Base-by-base conservation (phyloP, 2,888 invertebrate genomes). In the Cantharis rufa region DNA sequence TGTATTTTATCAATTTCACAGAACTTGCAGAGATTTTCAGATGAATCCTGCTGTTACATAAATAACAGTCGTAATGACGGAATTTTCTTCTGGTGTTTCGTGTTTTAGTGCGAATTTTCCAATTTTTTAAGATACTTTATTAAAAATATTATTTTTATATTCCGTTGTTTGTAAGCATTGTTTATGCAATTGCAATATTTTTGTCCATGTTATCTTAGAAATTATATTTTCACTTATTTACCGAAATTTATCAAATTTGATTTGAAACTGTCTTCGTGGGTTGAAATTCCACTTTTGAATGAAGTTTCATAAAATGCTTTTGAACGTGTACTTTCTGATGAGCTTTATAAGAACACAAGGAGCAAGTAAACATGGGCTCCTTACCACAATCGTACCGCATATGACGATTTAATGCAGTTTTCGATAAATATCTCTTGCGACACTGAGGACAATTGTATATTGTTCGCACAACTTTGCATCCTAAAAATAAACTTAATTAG, bases 361-460 rank as follows among this genome's bases (percentile, higher is more conserved):
- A 77, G 62, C 83, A 83, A n/a, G 62, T 79, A 81, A 72, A 84
- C 81, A 78, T 84, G 81, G 81, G 85, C 80, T 80, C 80, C 75
- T 81, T 80, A n/a, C 82, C 82, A 74, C 83, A 83, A 66, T 82
- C 80, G 64, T 80, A 81, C 88, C 89, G 72, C 88, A 89, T 82
- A 89, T 88, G 82, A 91, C 92, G 73, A 70, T 77, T 77, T 61
- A 77, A 48, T 16, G 76, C 76, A 3, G 70, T 73, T 68, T 73
- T 77, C 10, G 76, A 77, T 27, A 24, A 28, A 73, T 77, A 77
- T 24, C 21, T 73, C 66, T 74, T 77, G 21, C 11, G 13, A 28
- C 76, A 77, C 13, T 73, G 76, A 1, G 27, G 24, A 63, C 76
- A 77, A 13, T 16, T 15, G 48, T 15, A 70, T n/a, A 15, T 70